Evolutionary conservation across 2,888 invertebrate genomes (phyloP).

Genomic region (Tyria jacobaeae): DNA sequence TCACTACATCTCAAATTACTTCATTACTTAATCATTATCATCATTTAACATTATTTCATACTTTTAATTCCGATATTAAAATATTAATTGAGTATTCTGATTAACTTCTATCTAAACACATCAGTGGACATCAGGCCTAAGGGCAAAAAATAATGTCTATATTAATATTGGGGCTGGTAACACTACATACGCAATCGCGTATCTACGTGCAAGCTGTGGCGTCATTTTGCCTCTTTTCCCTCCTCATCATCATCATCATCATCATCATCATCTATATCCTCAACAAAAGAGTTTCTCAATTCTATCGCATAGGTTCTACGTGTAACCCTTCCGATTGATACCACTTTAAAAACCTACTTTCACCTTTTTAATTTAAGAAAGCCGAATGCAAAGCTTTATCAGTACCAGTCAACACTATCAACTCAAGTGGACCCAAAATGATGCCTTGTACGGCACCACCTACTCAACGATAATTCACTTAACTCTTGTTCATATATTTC

Average conservation of each 20-base stretch:
- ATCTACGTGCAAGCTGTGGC: slow-evolving; percentile 54
- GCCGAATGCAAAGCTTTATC: neutral
- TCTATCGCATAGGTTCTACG: slow-evolving; percentile 24
- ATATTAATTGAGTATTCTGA: neutral
- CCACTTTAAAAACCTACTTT: slow-evolving; percentile 13
- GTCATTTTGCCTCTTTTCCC: slow-evolving; percentile 21
- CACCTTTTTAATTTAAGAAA: slow-evolving; percentile 14
- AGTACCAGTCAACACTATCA: neutral
- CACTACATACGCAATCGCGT: slow-evolving; percentile 51
- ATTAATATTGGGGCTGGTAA: slow-evolving; percentile 58
- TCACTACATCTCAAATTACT: neutral
- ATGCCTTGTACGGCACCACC: neutral
- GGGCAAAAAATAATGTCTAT: slow-evolving; percentile 50
- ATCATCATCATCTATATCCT: neutral
- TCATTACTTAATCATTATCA: no score
- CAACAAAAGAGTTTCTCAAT: slow-evolving; percentile 6
- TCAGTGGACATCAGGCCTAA: slow-evolving; percentile 35
- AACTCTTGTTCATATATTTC: neutral
- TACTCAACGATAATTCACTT: neutral
- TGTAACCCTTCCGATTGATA: slow-evolving; percentile 17
- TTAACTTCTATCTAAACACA: slow-evolving; percentile 6
- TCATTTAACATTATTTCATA: no score
- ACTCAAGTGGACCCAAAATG: neutral
- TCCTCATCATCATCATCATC: neutral
- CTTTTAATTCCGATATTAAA: neutral